phyloP scores from a whole-genome alignment of 92 coral and sea anemone genomes.

The Scolanthus callimorphus region DNA sequence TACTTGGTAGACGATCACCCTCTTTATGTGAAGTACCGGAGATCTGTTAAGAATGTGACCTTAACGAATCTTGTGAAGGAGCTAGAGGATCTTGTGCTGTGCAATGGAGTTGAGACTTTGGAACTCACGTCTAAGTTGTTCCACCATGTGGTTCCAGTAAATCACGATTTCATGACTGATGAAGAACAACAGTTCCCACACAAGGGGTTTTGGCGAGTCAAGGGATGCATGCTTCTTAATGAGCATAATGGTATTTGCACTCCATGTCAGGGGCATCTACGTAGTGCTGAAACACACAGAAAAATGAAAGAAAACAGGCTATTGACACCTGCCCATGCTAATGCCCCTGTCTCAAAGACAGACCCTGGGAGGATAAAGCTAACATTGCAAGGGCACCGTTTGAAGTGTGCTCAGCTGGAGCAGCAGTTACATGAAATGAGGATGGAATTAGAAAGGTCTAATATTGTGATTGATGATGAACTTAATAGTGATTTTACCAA shows the following conservation, averaged over 20 bases:
- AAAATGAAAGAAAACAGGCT: conserved; percentile 38
- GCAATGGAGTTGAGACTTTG: conserved; percentile 27
- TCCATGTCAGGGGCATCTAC: conserved; percentile 6
- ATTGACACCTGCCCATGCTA: conserved; percentile 22
- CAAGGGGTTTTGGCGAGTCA: conserved; percentile 18
- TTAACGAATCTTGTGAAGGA: conserved; percentile 34
- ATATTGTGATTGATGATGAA: conserved; percentile 32
- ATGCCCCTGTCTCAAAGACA: conserved; percentile 52
- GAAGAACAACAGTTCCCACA: conserved; percentile 46
- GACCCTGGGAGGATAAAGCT: conserved; percentile 48
- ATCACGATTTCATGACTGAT: conserved; percentile 23
- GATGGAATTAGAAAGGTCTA: conserved; percentile 29
- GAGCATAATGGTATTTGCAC: conserved; percentile 14
- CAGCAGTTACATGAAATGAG: conserved; percentile 28
- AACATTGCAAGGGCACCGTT: conserved; percentile 44
- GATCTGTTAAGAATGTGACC: conserved; percentile 34
- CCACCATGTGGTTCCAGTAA: conserved; percentile 55
- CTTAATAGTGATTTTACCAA: conserved; percentile 34
- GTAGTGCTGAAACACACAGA: conserved; percentile 17
- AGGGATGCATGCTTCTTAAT: conserved; percentile 1
- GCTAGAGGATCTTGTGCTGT: conserved; percentile 19
- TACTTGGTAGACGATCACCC: conserved; percentile 47
- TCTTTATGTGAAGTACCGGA: conserved; percentile 15
- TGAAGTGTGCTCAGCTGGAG: conserved; percentile 51
- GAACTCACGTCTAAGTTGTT: conserved; percentile 29